A percentile compares a stretch with the other conserved stretches of the same genome.
Evolutionary conservation across 2,888 invertebrate species (phyloP).

Genomic region (Odontomyia ornata): DNA sequence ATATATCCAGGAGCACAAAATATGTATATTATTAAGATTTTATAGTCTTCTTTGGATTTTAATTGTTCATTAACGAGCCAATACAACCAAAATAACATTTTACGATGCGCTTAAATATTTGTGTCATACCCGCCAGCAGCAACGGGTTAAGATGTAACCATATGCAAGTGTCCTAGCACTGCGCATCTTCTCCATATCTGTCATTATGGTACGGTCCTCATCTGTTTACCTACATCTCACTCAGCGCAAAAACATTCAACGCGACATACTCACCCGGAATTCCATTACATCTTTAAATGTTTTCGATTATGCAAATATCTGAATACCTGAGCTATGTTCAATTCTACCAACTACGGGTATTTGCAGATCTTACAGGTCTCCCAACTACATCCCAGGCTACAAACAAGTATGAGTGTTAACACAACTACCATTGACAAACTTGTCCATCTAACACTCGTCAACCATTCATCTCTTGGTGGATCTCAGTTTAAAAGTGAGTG

Average conservation of each 20-base stretch:
- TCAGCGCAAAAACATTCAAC: not conserved
- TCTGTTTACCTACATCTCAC: not conserved
- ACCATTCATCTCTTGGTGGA: not conserved
- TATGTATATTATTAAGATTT: too few relatives aligned
- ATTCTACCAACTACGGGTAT: slow-evolving; percentile 2
- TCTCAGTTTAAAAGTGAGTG: not conserved
- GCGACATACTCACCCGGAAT: slow-evolving; percentile 37
- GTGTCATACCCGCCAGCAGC: too few relatives aligned
- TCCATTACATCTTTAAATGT: slow-evolving; percentile 34
- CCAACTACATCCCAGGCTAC: not conserved
- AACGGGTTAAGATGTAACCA: too few relatives aligned
- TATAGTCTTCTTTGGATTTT: too few relatives aligned
- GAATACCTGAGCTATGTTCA: slow-evolving; percentile 8
- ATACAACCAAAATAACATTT: too few relatives aligned
- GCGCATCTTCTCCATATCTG: too few relatives aligned
- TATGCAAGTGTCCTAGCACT: too few relatives aligned
- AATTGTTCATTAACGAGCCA: too few relatives aligned
- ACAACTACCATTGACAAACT: not conserved
- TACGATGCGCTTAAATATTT: too few relatives aligned
- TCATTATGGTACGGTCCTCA: not conserved
- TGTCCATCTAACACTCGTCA: not conserved
- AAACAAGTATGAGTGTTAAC: not conserved
- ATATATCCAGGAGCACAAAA: too few relatives aligned
- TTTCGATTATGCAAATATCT: slow-evolving; percentile 41
- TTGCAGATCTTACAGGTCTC: not conserved